Base-by-base conservation (phyloP, 2,113 vertebrate genomes). In the Melanotaenia duboulayi region DNA sequence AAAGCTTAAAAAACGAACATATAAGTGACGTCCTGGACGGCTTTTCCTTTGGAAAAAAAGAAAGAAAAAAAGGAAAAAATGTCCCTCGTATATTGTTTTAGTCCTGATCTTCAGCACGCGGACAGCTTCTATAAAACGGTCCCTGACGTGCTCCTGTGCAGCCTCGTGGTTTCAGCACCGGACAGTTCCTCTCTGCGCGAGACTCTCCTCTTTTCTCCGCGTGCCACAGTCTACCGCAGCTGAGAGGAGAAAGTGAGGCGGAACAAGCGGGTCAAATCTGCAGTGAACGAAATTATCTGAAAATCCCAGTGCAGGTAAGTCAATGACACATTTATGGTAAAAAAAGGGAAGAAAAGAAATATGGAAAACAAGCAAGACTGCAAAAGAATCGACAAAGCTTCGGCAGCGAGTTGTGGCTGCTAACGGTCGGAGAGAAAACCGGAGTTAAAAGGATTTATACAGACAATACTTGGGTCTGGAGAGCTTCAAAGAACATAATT, bases 161-260 rank as follows among this genome's bases (percentile, higher is more conserved):
- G 85, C 71, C 71, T 85, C 80, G 78, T 74, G 74, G 78, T 82
- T 93, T 94, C 93, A 94, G 95, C 92, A 94, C 94, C 86, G 94
- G 93, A 93, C 91, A 94, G 94, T 91, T 95, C 90, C 91, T 58
- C 66, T 48, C 50, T 4, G 37, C 52, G 10, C 55, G 11, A 59
- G 54, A 22, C 60, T 71, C 17, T 46, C 9, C 10, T 11, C 7
- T 4, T 24, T 8, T n/a, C 32, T 9, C 32, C 8, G 32, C 32
- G 32, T 35, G 32, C 32, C 32, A 35, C 32, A 35, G 32, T 35
- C 23, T 1, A 24, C 16, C 24, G 42, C 57, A 56, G 23, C 72
- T 80, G 71, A 44, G 63, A 24, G 54, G 48, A 56, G 58, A 63
- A 46, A 72, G n/a, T n/a, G 46, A 44, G 12, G 42, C 25, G 40